phyloP scores from a whole-genome alignment of 2,888 invertebrate genomes.

The Caenorhabditis japonica region DNA sequence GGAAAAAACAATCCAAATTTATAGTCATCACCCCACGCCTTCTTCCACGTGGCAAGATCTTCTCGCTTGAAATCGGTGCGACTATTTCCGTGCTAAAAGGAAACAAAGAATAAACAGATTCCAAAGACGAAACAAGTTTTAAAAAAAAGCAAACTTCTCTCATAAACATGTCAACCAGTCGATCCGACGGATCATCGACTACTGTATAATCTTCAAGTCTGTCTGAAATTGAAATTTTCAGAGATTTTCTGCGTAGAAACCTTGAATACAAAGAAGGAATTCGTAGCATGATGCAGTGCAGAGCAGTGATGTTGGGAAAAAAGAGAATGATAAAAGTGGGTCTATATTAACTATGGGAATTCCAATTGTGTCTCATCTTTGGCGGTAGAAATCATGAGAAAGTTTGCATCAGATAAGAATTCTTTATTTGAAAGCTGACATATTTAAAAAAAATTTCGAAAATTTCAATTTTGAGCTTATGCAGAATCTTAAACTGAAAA shows the following conservation, averaged over 20 bases:
- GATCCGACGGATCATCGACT: slow-evolving; percentile 1
- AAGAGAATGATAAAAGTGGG: too few species aligned
- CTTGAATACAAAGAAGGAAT: not conserved
- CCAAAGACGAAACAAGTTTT: not conserved
- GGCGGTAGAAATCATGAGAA: slow-evolving; percentile 1
- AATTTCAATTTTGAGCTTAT: too few species aligned
- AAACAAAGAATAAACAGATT: too few species aligned
- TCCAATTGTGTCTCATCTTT: slow-evolving; percentile 4
- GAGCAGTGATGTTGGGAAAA: not conserved
- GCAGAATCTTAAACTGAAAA: too few species aligned
- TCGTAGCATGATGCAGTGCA: not conserved
- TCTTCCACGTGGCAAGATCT: slow-evolving; percentile 21
- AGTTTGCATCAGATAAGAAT: too few species aligned
- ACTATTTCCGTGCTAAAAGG: slow-evolving; percentile 25
- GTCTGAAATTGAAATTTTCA: not conserved
- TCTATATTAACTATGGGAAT: not conserved
- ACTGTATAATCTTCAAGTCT: slow-evolving; percentile 15
- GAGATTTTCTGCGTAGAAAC: too few species aligned
- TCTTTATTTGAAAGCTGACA: too few species aligned
- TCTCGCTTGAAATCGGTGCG: slow-evolving; percentile 23
- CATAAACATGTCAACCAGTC: slow-evolving; percentile 20
- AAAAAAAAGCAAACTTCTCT: slow-evolving; percentile 6
- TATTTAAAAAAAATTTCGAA: too few species aligned
- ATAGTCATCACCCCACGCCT: slow-evolving; percentile 22
- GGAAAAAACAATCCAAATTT: slow-evolving; percentile 15